Conservation (phyloP, 2,797 vertebrate species). For the Chelonia mydas region DNA sequence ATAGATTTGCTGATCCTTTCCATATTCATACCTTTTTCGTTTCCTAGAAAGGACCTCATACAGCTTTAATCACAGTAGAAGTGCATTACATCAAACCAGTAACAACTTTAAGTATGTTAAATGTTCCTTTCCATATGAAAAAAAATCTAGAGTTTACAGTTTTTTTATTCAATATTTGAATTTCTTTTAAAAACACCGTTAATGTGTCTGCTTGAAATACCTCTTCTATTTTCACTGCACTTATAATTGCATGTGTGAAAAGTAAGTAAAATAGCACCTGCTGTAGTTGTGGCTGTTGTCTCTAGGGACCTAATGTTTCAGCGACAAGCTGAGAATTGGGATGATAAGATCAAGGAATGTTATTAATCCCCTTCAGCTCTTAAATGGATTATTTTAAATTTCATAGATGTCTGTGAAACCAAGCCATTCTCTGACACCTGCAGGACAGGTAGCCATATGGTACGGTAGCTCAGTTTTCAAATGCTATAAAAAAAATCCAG, state of each 20-base stretch:
- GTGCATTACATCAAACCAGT: conserved; percentile 38
- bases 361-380: conserved; percentile 33
- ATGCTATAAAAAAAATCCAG: neutral
- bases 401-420: conserved; percentile 9
- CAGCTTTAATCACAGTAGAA: conserved; percentile 36
- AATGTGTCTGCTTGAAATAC: conserved; percentile 10
- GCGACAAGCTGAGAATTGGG: conserved; percentile 18
- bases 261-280: conserved; percentile 37
- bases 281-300: conserved; percentile 9
- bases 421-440: neutral
- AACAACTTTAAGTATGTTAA: conserved; percentile 46
- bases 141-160: neutral
- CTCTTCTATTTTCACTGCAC: conserved; percentile 22
- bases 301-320: conserved; percentile 22
- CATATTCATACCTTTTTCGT: neutral
- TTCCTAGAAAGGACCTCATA: conserved; percentile 22
- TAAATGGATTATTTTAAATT: conserved; percentile 32
- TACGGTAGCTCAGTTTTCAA: neutral
- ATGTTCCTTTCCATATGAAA: conserved; percentile 20
- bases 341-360: conserved; percentile 25
- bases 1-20: neutral
- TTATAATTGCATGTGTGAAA: conserved; percentile 45
- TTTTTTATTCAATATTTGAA: neutral
- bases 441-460: neutral
- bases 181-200: neutral